Evolutionary conservation across 2,888 invertebrate genomes (phyloP).

Genomic region (Drosophila fulvimacula): DNA sequence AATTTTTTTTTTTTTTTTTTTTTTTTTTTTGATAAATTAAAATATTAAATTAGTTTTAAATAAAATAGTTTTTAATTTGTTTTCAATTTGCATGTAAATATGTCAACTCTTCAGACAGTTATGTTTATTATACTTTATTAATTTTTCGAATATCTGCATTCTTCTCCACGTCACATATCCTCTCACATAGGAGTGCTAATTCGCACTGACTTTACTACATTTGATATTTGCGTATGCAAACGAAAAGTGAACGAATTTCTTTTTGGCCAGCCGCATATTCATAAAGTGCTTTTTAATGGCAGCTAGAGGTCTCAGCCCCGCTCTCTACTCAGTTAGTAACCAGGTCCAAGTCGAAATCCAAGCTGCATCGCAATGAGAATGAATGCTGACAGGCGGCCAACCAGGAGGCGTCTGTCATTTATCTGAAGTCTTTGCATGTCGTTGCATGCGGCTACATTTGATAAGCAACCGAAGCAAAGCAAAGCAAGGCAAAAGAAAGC

Average conservation of each 20-base stretch:
- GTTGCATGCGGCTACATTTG: slow-evolving; percentile 60
- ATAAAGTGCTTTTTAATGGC: slow-evolving; percentile 72
- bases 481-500: background rate
- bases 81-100: too few species aligned
- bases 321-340: slow-evolving; percentile 8
- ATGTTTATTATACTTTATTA: too few species aligned
- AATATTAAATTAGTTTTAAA: too few species aligned
- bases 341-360: slow-evolving; percentile 25
- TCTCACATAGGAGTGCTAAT: background rate
- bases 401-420: slow-evolving; percentile 56
- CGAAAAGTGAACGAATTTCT: slow-evolving; percentile 41
- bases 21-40: too few species aligned
- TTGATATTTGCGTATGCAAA: slow-evolving; percentile 13
- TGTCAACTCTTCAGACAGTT: too few species aligned
- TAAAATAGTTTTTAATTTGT: too few species aligned
- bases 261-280: slow-evolving; percentile 52
- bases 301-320: slow-evolving; percentile 17
- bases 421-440: slow-evolving; percentile 53
- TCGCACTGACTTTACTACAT: slow-evolving; percentile 14
- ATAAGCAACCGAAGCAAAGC: slow-evolving; percentile 51
- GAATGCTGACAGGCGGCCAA: slow-evolving; percentile 48
- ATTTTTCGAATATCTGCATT: too few species aligned
- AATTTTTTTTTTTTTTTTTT: too few species aligned
- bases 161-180: background rate
- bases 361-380: slow-evolving; percentile 28